Base-by-base conservation (phyloP, 2,113 vertebrate genomes). In the Limnothrissa miodon region DNA sequence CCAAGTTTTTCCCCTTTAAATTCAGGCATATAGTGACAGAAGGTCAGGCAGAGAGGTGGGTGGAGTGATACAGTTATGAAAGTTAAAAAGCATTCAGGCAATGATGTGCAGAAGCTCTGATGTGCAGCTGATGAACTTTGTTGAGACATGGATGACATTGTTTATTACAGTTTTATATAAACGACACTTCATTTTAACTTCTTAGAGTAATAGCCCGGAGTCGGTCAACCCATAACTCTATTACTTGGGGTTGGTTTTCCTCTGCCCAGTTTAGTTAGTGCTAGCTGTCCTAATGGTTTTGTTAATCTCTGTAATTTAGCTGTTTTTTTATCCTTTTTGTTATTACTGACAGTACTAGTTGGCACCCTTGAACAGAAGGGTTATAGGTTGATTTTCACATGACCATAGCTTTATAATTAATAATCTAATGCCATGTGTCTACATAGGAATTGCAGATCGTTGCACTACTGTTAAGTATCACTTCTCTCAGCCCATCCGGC, bases 381-480 rank as follows among this genome's bases (percentile, higher is more conserved):
- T 42, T 42, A 42, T 42, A 6, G 42, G 42, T 42, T 42, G 42
- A 42, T 42, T 42, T 42, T 6, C 42, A 2, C 42, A 4, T 2
- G 42, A 42, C 42, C 42, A 42, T 56, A 56, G 19, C 51, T 56
- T 19, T 23, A 23, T 56, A 21, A 23, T 23, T 19, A 56, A 5
- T 5, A 48, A 48, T 9, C 10, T 0, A 0, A 4, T 56, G 19
- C 4, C 2, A 2, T 91, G 81, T 86, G 56, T 82, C n/a, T 59
- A 79, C 81, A 21, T 23, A 95, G 95, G 94, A 82, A 94, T 95
- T 33, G 88, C 94, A 3, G 93, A 96, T 80, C 94, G 94, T 85
- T 96, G 95, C 89, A 94, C 94, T 1, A 89, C 95, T n/a, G 93
- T 96, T 84, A 97, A 96, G 90, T 96, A 97, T 89, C 95, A 95